Percentiles rank a stretch among this genome's conserved stretches.
These are phyloP conservation scores for Rapana venosa DNA, from an alignment of 2,888 invertebrate species.

Conservation along the genomic window DNA sequence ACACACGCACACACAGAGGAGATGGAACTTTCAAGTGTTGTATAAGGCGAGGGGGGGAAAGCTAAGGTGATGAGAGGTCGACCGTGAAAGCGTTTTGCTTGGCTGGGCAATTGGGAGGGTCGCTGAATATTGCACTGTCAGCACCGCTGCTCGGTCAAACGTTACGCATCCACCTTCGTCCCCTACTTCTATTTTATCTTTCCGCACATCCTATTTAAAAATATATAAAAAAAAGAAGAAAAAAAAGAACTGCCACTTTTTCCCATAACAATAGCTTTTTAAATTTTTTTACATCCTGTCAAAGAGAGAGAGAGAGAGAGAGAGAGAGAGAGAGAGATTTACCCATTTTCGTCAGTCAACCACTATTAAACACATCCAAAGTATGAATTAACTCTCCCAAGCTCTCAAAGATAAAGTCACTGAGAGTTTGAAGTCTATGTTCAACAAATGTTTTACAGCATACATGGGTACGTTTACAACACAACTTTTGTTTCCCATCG, in stretches of 20 bases:
- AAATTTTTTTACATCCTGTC: too few species aligned
- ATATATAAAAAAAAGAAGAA: not conserved
- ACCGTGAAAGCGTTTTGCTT: not conserved
- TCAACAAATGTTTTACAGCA: too few species aligned
- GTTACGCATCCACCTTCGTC: not conserved
- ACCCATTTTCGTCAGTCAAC: too few species aligned
- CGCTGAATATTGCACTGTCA: not conserved
- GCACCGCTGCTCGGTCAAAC: not conserved
- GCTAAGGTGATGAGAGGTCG: not conserved
- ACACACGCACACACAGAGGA: too few species aligned
- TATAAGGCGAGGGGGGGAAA: not conserved
- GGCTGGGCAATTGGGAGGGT: not conserved
- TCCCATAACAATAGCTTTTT: not conserved
- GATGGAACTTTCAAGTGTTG: too few species aligned
- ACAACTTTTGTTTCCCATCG: too few species aligned
- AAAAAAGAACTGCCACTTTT: not conserved
- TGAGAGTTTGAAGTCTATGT: too few species aligned
- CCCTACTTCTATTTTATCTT: not conserved
- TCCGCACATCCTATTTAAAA: not conserved
- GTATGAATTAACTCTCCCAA: too few species aligned
- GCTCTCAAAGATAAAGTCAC: too few species aligned
- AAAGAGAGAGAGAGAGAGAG: conserved; percentile 38
- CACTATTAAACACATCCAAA: too few species aligned
- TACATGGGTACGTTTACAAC: too few species aligned
- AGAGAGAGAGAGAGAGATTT: conserved; percentile 27